phyloP scores from a whole-genome alignment of 2,113 vertebrate species.

The Rhea pennata region DNA sequence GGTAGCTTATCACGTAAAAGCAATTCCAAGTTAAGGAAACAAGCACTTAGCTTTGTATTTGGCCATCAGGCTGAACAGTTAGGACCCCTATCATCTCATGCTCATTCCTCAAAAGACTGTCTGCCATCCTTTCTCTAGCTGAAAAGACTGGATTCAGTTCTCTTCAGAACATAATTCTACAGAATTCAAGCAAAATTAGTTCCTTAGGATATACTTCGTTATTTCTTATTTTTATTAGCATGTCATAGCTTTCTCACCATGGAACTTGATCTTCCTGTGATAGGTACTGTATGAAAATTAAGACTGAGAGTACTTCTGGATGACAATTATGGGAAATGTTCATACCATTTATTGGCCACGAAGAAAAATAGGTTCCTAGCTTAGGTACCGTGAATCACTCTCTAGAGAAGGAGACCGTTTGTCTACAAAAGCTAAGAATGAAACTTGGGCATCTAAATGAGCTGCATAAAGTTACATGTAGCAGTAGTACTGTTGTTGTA shows the following conservation, averaged over 20 bases:
- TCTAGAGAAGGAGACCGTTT: not conserved
- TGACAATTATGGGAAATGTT: too few species aligned
- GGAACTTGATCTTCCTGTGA: not conserved
- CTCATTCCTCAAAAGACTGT: not conserved
- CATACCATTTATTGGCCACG: too few species aligned
- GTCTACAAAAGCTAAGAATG: not conserved
- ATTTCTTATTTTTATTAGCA: not conserved
- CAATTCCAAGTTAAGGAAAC: not conserved
- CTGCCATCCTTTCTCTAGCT: not conserved
- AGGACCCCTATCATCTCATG: not conserved
- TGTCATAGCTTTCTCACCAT: not conserved
- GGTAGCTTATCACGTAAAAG: not conserved
- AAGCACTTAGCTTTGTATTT: not conserved
- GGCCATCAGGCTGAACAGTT: not conserved
- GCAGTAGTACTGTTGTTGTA: not conserved
- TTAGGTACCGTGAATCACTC: not conserved
- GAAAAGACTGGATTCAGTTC: not conserved
- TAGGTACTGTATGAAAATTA: slow-evolving; percentile 1
- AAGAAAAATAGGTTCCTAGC: not conserved
- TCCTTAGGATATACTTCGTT: not conserved
- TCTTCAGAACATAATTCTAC: not conserved
- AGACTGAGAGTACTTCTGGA: too few species aligned
- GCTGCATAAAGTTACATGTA: not conserved
- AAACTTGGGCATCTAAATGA: not conserved
- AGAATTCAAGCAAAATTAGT: slow-evolving; percentile 11